Evolutionary conservation across 2,113 vertebrate species (phyloP).

Genomic region (Stercorarius parasiticus): DNA sequence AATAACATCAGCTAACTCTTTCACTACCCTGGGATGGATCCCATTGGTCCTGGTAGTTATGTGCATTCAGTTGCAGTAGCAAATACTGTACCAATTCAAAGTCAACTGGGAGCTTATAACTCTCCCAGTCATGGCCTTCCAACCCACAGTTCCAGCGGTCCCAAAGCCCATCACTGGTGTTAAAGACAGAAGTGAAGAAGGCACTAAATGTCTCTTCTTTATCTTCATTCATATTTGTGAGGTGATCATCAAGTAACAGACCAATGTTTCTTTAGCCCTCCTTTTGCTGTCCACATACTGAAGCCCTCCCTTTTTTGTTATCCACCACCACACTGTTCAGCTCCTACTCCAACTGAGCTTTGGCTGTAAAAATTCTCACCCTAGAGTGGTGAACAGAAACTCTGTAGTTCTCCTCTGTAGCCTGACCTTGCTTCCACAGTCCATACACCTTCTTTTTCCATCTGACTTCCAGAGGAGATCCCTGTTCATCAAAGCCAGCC

Average conservation of each 20-base stretch:
- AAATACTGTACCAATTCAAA: background rate
- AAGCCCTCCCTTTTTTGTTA: background rate
- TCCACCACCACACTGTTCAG: background rate
- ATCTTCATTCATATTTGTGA: background rate
- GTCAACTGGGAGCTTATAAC: background rate
- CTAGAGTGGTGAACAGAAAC: background rate
- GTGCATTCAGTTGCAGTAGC: background rate
- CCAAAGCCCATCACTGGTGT: rapidly evolving
- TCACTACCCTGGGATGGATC: background rate
- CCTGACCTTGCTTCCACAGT: background rate
- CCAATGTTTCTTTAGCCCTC: background rate
- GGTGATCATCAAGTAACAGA: background rate
- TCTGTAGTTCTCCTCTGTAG: background rate
- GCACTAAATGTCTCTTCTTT: background rate
- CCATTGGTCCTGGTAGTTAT: rapidly evolving
- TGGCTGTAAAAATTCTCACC: rapidly evolving
- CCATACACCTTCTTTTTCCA: background rate
- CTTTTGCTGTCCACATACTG: background rate
- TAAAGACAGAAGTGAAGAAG: background rate
- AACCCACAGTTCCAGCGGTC: background rate
- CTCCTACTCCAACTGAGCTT: background rate
- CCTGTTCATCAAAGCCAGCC: background rate
- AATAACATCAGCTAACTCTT: background rate
- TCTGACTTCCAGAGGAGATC: background rate
- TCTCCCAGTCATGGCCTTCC: background rate